Evolutionary conservation across 2,888 invertebrate genomes (phyloP).

Genomic region (Tinea semifulvella): DNA sequence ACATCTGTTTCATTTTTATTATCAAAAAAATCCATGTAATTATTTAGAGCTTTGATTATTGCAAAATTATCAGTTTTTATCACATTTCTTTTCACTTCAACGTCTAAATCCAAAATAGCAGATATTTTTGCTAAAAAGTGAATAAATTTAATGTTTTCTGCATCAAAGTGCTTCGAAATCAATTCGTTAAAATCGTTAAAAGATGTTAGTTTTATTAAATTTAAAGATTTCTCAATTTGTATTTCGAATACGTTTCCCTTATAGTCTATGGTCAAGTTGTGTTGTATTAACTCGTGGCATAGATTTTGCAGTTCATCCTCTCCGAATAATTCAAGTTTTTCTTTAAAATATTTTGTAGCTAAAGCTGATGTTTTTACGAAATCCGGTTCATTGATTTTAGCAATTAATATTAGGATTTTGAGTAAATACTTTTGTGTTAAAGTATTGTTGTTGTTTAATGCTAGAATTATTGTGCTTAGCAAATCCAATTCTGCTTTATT

Average conservation of each 20-base stretch:
- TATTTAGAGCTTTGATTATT: constrained; percentile 19
- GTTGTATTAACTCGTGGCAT: constrained; percentile 18
- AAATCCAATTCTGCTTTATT: constrained; percentile 30
- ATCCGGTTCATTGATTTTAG: constrained; percentile 23
- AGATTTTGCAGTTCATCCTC: constrained; percentile 19
- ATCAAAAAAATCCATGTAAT: constrained; percentile 16
- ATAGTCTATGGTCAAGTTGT: neutral
- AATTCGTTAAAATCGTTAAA: too few species aligned
- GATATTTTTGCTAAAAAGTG: neutral
- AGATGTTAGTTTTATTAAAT: constrained; percentile 4
- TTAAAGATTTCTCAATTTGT: neutral
- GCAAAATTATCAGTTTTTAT: constrained; percentile 19
- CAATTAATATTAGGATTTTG: constrained; percentile 24
- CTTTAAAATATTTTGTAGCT: constrained; percentile 26
- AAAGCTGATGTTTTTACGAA: constrained; percentile 24
- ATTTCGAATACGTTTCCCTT: constrained; percentile 5
- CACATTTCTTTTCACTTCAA: constrained; percentile 19
- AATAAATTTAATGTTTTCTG: neutral
- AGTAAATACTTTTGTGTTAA: constrained; percentile 29
- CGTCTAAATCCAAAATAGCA: constrained; percentile 20
- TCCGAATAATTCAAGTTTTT: constrained; percentile 33
- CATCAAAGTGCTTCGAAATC: too few species aligned
- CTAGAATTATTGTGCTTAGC: constrained; percentile 26
- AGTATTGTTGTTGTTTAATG: constrained; percentile 30
- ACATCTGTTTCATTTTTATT: constrained; percentile 12